Base-by-base conservation (phyloP, 2,888 invertebrate genomes). In the Iphiclides podalirius region DNA sequence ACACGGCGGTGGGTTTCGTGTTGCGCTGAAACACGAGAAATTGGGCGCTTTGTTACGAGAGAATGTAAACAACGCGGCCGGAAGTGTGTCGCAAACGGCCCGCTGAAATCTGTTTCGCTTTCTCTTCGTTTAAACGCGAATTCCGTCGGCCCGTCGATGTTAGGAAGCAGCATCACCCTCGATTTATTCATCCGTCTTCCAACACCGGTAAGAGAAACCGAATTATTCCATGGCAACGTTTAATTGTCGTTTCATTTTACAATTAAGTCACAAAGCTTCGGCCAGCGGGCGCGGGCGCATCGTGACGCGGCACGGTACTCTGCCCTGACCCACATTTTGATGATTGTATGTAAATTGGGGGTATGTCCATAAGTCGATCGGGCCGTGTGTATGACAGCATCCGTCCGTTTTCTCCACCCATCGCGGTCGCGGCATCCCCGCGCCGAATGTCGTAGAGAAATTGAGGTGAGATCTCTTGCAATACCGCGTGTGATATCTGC, bases 281-380 rank as follows among this genome's bases (percentile, higher is more conserved):
- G 36, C 31, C 41, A 15, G 20, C 34, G 31, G 15, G 23, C 42
- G 48, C 54, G 52, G 55, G n/a, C n/a, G n/a, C n/a, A n/a, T n/a
- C n/a, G n/a, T n/a, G n/a, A n/a, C n/a, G n/a, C n/a, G n/a, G n/a
- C 62, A 63, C 73, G 66, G 72, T 84, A 85, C 73, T 85, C 82
- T 86, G 82, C 77, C 87, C 82, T 84, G 84, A 75, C 84, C 82
- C 68, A 86, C 83, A 75, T 82, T 62, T 59, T 71, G 74, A 79
- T 80, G n/a, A 87, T 86, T 88, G 85, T 87, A 86, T 86, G 86
- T 83, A 85, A 85, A 87, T 87, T 85, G 79, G 4, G 20, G 79
- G 77, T 79, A 79, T 83, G 79, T 72, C 9, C 78, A 79, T 83
- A 85, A 81, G 77, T 83, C 74, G 82, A 69, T 65, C 74, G 64